Evolutionary conservation across 2,888 invertebrate species (phyloP).

Genomic region (Aphrophora alni): DNA sequence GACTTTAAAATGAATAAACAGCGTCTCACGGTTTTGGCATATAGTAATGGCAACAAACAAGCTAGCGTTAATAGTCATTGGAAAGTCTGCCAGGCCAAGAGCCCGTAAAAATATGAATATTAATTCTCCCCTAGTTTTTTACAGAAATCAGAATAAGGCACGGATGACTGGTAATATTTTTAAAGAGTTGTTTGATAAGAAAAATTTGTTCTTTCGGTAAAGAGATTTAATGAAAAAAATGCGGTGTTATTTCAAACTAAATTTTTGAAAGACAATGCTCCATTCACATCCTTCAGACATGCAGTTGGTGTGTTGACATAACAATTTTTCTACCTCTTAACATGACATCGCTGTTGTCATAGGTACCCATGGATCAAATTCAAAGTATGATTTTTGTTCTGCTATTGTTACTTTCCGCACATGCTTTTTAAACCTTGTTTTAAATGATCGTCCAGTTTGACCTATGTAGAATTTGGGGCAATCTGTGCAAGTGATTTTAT

Average conservation of each 20-base stretch:
- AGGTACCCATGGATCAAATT: too few species aligned
- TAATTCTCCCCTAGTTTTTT: slow-evolving; percentile 43
- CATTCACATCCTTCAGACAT: slow-evolving; percentile 38
- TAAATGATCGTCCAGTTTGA: too few species aligned
- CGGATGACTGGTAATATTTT: slow-evolving; percentile 47
- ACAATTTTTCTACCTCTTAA: slow-evolving; percentile 27
- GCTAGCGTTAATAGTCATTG: slow-evolving; percentile 50
- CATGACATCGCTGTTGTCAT: too few species aligned
- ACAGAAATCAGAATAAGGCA: slow-evolving; percentile 47
- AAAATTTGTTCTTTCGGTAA: slow-evolving; percentile 48
- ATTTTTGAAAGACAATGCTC: slow-evolving; percentile 48
- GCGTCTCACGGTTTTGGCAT: slow-evolving; percentile 47
- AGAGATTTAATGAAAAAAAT: not conserved
- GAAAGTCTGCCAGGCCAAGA: slow-evolving; percentile 49
- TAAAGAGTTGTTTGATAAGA: slow-evolving; percentile 40
- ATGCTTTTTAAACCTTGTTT: too few species aligned
- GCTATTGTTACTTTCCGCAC: too few species aligned
- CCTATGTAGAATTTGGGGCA: too few species aligned
- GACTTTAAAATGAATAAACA: slow-evolving; percentile 51
- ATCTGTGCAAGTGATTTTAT: too few species aligned
- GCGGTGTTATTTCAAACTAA: slow-evolving; percentile 40
- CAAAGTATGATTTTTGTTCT: too few species aligned
- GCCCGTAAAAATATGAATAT: slow-evolving; percentile 49
- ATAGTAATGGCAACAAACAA: slow-evolving; percentile 50
- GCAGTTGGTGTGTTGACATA: slow-evolving; percentile 14